phyloP scores from a whole-genome alignment of 1,140 invertebrate species.

The Drosophila malerkotliana region DNA sequence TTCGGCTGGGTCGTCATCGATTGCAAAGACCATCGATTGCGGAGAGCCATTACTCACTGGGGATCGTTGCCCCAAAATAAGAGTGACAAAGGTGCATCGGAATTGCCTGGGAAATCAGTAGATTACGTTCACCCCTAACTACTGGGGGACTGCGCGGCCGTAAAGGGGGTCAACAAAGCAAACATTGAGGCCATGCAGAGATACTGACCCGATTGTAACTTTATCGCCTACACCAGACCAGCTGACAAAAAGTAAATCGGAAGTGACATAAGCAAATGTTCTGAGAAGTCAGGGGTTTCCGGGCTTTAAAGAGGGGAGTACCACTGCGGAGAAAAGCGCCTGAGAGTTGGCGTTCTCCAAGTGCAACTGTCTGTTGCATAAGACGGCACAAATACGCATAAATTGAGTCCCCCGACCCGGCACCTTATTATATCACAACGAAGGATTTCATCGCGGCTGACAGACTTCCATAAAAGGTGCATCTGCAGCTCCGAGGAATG shows the following conservation, averaged over 20 bases:
- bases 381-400: not conserved
- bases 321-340: no score
- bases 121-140: not conserved
- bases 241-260: not conserved
- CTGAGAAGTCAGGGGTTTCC: not conserved
- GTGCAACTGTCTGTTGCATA: constrained; percentile 10
- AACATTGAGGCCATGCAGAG: constrained; percentile 2
- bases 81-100: not conserved
- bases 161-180: constrained; percentile 6
- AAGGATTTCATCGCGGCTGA: constrained; percentile 22
- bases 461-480: constrained; percentile 49
- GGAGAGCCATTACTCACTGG: not conserved
- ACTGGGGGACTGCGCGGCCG: not conserved
- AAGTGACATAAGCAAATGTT: not conserved
- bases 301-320: no score
- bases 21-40: not conserved
- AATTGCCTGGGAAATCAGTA: not conserved
- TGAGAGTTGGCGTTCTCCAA: not conserved
- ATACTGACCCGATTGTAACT: constrained; percentile 9
- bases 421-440: constrained; percentile 17
- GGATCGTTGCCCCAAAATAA: constrained; percentile 2
- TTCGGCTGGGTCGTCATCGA: constrained; percentile 1
- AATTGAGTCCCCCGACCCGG: constrained; percentile 3
- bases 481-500: constrained; percentile 25
- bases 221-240: not conserved